phyloP scores from a whole-genome alignment of 2,888 invertebrate genomes.

The Leptothorax acervorum region DNA sequence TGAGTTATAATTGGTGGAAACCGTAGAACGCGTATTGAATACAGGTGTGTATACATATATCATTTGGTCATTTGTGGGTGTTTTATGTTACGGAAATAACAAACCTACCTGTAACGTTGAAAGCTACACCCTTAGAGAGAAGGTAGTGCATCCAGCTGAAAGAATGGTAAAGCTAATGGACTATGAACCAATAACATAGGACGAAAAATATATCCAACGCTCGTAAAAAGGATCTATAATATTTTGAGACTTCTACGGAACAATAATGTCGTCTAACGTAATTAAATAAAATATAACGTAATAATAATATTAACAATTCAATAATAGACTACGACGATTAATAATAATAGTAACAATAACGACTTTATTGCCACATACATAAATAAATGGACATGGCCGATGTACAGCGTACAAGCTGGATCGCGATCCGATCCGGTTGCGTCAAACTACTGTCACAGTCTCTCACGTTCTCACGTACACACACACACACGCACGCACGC shows the following conservation, averaged over 20 bases:
- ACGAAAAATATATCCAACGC: neutral
- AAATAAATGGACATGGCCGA: constrained; percentile 78
- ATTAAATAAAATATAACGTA: neutral
- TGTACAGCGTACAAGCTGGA: constrained; percentile 77
- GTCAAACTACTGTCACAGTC: constrained; percentile 67
- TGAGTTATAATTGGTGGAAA: constrained; percentile 50
- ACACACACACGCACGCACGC: constrained; percentile 10
- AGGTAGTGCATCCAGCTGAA: neutral
- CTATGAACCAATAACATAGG: constrained; percentile 15
- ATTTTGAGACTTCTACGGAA: neutral
- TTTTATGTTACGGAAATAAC: constrained; percentile 21
- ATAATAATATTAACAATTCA: neutral
- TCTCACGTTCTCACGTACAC: constrained; percentile 11
- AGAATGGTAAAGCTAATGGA: constrained; percentile 19
- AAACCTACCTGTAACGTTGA: constrained; percentile 33
- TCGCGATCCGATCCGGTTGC: constrained; percentile 72
- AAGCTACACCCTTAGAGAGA: neutral
- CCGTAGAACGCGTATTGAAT: constrained; percentile 21
- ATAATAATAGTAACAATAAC: constrained; percentile 77
- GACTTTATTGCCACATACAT: constrained; percentile 77
- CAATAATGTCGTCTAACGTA: neutral
- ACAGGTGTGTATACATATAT: neutral
- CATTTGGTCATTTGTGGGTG: constrained; percentile 31
- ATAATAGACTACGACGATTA: constrained; percentile 42
- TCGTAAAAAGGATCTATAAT: neutral